Percentiles rank a stretch among this genome's conserved stretches.
These are phyloP conservation scores for Phenganax marumi DNA, from an alignment of 92 coral and sea anemone genomes.

Conservation along the genomic window DNA sequence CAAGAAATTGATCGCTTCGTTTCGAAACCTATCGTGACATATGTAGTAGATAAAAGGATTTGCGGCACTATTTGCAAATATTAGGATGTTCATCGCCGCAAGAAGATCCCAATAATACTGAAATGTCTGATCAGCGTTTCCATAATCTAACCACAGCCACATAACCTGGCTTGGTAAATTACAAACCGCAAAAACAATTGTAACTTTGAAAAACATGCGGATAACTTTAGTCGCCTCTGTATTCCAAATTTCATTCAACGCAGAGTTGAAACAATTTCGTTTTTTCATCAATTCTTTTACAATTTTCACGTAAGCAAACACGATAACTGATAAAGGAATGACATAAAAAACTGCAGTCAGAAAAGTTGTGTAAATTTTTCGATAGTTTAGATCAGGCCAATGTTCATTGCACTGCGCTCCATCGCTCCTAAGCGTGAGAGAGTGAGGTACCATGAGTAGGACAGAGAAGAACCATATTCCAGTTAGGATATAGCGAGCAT, in stretches of 20 bases:
- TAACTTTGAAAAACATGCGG: constrained; percentile 77
- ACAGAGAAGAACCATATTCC: constrained; percentile 72
- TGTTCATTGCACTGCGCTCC: constrained; percentile 57
- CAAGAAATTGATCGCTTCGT: constrained; percentile 22
- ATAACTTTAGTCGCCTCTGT: constrained; percentile 67
- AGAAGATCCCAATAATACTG: constrained; percentile 67
- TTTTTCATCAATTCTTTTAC: constrained; percentile 66
- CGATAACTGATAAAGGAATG: constrained; percentile 64
- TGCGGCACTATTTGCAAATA: constrained; percentile 87
- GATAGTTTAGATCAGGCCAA: constrained; percentile 51
- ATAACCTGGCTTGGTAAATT: constrained; percentile 69
- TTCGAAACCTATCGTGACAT: constrained; percentile 65
- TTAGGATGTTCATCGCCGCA: constrained; percentile 66
- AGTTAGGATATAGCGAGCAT: constrained; percentile 61
- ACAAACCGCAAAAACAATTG: constrained; percentile 67
- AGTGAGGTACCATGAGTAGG: constrained; percentile 67
- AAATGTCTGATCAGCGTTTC: constrained; percentile 59
- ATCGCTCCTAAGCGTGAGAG: constrained; percentile 49
- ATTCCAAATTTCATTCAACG: constrained; percentile 52
- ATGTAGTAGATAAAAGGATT: constrained; percentile 78
- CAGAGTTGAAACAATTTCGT: constrained; percentile 61
- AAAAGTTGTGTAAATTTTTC: constrained; percentile 63
- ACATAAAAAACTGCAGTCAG: constrained; percentile 63
- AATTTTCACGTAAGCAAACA: constrained; percentile 68
- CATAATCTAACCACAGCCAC: constrained; percentile 87